Evolutionary conservation across 2,888 invertebrate genomes (phyloP).

Genomic region (Scaptomyza caliginosa): DNA sequence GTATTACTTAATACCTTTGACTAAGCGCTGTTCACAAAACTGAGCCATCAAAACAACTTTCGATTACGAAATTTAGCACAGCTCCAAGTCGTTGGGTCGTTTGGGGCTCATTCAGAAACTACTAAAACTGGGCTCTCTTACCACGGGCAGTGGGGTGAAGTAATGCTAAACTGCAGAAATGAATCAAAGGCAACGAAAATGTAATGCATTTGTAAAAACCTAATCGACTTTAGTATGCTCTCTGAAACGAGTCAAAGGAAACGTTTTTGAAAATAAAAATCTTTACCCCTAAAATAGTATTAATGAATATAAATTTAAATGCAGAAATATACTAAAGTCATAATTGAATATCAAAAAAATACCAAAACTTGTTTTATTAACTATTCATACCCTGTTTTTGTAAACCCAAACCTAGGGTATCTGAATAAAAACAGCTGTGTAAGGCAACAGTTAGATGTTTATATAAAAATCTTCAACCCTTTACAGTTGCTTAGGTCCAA

Average conservation of each 20-base stretch:
- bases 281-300: too few species aligned
- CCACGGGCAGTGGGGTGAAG: background rate
- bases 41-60: constrained; percentile 76
- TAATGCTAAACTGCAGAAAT: constrained; percentile 28
- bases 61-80: constrained; percentile 78
- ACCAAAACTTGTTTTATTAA: rapidly evolving
- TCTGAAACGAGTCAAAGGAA: rapidly evolving
- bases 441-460: background rate
- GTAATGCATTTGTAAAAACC: background rate
- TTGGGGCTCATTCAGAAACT: background rate
- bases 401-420: constrained; percentile 17
- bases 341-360: rapidly evolving
- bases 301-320: background rate
- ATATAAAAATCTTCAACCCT: background rate
- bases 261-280: background rate
- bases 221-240: constrained; percentile 8
- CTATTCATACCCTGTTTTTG: background rate
- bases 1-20: constrained; percentile 76
- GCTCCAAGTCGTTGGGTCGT: constrained; percentile 17
- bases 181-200: constrained; percentile 20
- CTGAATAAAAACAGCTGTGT: background rate
- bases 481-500: background rate
- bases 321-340: rapidly evolving
- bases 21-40: constrained; percentile 63
- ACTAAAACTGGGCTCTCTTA: background rate